Evolutionary conservation across 2,113 vertebrate genomes (phyloP).

Genomic region (Amphilophus citrinellus): DNA sequence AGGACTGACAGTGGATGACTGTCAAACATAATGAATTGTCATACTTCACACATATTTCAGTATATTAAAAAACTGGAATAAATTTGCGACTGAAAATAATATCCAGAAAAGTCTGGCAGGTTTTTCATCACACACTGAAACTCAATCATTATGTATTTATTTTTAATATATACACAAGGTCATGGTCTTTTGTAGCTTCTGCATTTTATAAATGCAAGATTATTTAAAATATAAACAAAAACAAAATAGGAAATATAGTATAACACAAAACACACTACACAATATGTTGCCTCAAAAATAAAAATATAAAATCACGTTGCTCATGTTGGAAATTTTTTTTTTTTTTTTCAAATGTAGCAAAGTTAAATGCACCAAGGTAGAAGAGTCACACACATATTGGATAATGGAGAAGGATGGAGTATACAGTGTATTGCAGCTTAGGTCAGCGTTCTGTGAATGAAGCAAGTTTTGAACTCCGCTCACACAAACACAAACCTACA

Average conservation of each 20-base stretch:
- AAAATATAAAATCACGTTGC: neutral
- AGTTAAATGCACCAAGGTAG: neutral
- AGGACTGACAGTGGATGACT: neutral
- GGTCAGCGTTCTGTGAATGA: neutral
- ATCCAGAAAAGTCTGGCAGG: neutral
- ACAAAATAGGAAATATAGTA: neutral
- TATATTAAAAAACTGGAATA: neutral
- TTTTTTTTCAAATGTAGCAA: neutral
- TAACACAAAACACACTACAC: neutral
- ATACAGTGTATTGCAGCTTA: neutral
- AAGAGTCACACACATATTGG: neutral
- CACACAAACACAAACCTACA: conserved; percentile 10
- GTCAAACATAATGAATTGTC: neutral
- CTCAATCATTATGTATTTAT: neutral
- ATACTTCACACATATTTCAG: neutral
- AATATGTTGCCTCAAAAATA: neutral
- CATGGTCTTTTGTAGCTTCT: neutral
- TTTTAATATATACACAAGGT: neutral
- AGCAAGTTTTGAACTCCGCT: neutral
- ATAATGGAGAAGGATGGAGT: neutral
- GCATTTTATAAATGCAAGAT: neutral
- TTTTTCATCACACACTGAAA: neutral
- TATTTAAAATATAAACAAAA: conserved; percentile 2
- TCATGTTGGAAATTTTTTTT: neutral
- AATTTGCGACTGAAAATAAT: neutral